A percentile compares a stretch with the other conserved stretches of the same genome.
phyloP scores from a whole-genome alignment of 2,113 vertebrate genomes.

The Oostethus manadensis region DNA sequence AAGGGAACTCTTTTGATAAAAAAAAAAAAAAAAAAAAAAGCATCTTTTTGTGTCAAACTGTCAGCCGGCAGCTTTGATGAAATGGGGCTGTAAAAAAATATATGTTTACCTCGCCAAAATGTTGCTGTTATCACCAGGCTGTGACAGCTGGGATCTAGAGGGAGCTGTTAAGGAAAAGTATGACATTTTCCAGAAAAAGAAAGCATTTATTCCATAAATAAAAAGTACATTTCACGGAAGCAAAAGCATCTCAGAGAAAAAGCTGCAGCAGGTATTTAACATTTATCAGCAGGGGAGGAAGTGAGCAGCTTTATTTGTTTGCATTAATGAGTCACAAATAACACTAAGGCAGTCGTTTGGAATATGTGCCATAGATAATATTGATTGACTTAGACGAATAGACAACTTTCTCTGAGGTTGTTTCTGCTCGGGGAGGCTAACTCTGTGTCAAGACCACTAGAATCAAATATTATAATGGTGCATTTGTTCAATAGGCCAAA shows the following conservation, averaged over 20 bases:
- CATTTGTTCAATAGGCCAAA: slow-evolving; percentile 34
- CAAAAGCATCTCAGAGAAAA: slow-evolving; percentile 10
- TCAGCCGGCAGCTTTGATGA: slow-evolving; percentile 45
- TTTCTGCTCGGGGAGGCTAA: slow-evolving; percentile 26
- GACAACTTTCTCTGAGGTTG: slow-evolving; percentile 24
- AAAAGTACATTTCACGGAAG: slow-evolving; percentile 9
- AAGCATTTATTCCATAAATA: slow-evolving; percentile 12
- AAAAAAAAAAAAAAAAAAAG: slow-evolving; percentile 29
- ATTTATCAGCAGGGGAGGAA: slow-evolving; percentile 7
- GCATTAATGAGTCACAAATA: neutral
- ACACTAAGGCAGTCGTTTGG: neutral
- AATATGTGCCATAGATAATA: neutral
- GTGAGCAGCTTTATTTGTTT: neutral
- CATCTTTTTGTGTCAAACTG: slow-evolving; percentile 57
- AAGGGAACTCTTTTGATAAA: slow-evolving; percentile 50
- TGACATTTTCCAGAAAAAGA: slow-evolving; percentile 7
- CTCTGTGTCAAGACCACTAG: slow-evolving; percentile 29
- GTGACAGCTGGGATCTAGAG: slow-evolving; percentile 11
- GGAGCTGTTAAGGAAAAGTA: slow-evolving; percentile 22
- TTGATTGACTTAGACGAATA: slow-evolving; percentile 44
- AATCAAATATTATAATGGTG: slow-evolving; percentile 50
- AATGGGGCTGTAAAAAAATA: slow-evolving; percentile 8
- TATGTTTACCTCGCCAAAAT: neutral
- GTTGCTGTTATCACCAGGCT: neutral
- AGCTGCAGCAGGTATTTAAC: slow-evolving; percentile 14